Evolutionary conservation across 2,113 vertebrate species (phyloP).

Genomic region (Herpailurus yagouaroundi): DNA sequence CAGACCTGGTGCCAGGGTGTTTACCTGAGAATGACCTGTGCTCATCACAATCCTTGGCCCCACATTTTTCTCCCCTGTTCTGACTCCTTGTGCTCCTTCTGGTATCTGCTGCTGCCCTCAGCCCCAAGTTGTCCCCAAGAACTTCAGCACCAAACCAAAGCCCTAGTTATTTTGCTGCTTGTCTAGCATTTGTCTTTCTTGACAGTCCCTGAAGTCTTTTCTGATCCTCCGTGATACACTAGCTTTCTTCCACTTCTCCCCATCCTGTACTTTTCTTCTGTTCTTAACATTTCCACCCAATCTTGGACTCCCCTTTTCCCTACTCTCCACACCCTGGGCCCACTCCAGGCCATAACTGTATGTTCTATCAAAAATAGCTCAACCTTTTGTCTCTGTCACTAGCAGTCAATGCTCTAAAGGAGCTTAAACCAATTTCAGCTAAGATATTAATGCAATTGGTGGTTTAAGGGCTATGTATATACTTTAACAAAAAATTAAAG

Average conservation of each 20-base stretch:
- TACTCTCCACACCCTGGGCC: background rate
- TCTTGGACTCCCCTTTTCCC: background rate
- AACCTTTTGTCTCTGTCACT: background rate
- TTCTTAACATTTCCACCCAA: background rate
- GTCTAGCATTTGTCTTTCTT: background rate
- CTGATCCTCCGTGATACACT: background rate
- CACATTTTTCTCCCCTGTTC: background rate
- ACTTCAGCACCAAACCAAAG: background rate
- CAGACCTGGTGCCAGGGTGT: background rate
- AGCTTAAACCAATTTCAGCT: background rate
- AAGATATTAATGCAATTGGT: background rate
- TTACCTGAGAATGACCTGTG: background rate
- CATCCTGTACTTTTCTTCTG: background rate
- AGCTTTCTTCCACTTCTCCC: background rate
- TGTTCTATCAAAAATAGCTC: background rate
- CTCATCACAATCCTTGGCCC: background rate
- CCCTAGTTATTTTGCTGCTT: background rate
- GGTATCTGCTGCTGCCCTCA: background rate
- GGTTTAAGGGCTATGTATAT: background rate
- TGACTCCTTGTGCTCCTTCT: background rate
- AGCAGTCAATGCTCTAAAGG: background rate
- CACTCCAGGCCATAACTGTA: background rate
- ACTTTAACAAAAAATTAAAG: background rate
- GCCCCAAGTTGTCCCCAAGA: background rate
- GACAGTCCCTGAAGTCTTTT: background rate